phyloP scores from a whole-genome alignment of 2,113 vertebrate species.

The Electrona antarctica region DNA sequence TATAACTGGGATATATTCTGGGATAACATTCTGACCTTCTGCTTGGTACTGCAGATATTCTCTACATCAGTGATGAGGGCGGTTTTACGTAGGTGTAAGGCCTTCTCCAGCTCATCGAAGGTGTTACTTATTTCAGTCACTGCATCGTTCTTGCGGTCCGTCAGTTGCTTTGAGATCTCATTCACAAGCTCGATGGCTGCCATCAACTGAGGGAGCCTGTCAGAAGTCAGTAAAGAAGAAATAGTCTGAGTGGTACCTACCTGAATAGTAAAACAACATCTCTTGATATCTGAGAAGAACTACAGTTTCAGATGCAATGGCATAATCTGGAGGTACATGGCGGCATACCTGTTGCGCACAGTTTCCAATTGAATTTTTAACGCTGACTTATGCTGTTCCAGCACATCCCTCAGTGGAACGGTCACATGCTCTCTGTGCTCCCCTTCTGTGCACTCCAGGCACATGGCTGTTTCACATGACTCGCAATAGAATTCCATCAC shows the following conservation, averaged over 20 bases:
- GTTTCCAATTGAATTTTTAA: conserved; percentile 91
- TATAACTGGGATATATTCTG: neutral
- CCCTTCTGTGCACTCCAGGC: conserved; percentile 89
- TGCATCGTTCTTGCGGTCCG: conserved; percentile 86
- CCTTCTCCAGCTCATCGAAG: conserved; percentile 93
- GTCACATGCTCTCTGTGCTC: conserved; percentile 93
- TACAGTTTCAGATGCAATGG: neutral
- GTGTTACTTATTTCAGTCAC: conserved; percentile 88
- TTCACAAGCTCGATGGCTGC: conserved; percentile 90
- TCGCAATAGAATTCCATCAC: conserved; percentile 99
- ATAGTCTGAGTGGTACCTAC: neutral
- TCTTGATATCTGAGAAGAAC: too few relatives aligned
- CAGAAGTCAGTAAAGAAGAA: neutral
- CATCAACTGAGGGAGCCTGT: conserved; percentile 90
- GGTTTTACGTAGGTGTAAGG: conserved; percentile 87
- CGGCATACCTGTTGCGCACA: conserved; percentile 84
- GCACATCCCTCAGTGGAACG: conserved; percentile 88
- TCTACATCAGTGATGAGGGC: conserved; percentile 85
- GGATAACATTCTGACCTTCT: conserved; percentile 83
- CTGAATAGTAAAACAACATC: neutral
- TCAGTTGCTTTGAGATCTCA: conserved; percentile 91
- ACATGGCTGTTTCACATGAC: conserved; percentile 96
- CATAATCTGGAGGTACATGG: neutral
- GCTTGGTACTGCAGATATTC: conserved; percentile 79
- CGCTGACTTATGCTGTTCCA: conserved; percentile 93